Percentiles rank a stretch among this genome's conserved stretches.
Conservation (phyloP, 2,113 vertebrate genomes). For the Alouatta palliata region DNA sequence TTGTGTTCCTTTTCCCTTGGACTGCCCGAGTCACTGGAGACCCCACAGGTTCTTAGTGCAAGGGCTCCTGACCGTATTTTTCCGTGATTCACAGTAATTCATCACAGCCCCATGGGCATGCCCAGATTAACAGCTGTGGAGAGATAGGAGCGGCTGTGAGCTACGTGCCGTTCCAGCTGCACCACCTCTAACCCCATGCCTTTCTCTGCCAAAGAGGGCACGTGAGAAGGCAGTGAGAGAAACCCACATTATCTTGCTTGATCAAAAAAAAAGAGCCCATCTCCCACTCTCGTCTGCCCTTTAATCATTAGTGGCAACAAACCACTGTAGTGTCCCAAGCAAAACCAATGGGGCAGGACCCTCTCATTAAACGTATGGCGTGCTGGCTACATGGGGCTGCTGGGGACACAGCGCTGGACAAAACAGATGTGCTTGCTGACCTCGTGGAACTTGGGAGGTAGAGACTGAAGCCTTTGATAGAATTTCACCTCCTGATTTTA, state of each 20-base stretch:
- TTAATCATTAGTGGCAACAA: background rate
- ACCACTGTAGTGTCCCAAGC: background rate
- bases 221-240: background rate
- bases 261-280: background rate
- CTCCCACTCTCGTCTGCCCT: background rate
- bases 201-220: background rate
- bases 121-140: background rate
- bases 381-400: background rate
- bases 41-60: background rate
- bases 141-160: background rate
- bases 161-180: rapidly evolving
- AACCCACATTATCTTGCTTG: background rate
- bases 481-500: background rate
- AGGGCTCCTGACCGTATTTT: background rate
- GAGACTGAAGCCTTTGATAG: background rate
- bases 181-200: background rate
- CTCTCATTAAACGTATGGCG: rapidly evolving
- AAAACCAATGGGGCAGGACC: background rate
- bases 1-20: background rate
- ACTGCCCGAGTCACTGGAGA: background rate
- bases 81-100: background rate
- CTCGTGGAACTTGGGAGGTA: background rate
- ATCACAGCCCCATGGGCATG: rapidly evolving
- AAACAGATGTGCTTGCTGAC: background rate
- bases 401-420: background rate